Evolutionary conservation across 2,113 vertebrate species (phyloP).

Genomic region (Prionailurus viverrinus): DNA sequence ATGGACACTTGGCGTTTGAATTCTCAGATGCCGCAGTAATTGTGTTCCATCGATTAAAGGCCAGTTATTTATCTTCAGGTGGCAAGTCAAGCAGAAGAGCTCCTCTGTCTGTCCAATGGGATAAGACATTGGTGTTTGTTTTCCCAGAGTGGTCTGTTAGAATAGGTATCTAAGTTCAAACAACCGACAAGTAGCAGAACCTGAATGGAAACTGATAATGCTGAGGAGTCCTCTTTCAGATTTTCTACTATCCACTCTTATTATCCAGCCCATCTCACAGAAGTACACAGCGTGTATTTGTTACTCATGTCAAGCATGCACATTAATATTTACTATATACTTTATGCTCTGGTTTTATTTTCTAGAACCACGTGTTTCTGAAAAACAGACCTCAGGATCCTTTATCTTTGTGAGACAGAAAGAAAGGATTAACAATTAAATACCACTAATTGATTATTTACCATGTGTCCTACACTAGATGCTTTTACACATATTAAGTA

Average conservation of each 20-base stretch:
- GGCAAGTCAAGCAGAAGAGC: background rate
- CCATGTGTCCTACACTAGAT: background rate
- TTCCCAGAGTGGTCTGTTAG: background rate
- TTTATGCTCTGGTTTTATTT: background rate
- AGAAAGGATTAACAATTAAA: background rate
- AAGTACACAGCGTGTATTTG: background rate
- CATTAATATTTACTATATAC: background rate
- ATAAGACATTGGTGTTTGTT: background rate
- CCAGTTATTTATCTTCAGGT: background rate
- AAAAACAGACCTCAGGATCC: background rate
- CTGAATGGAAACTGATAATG: background rate
- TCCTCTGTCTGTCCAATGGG: background rate
- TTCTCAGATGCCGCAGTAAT: background rate
- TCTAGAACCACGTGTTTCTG: background rate
- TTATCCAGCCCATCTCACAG: background rate
- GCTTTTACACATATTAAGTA: background rate
- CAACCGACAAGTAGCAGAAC: background rate
- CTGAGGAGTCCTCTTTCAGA: background rate
- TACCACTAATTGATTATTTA: background rate
- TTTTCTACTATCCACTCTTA: background rate
- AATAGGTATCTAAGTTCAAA: background rate
- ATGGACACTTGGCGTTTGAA: background rate
- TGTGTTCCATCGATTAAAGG: background rate
- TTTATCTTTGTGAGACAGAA: background rate
- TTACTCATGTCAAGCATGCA: background rate